Base-by-base conservation (phyloP, 2,797 vertebrate species). In the Silurus aristotelis region DNA sequence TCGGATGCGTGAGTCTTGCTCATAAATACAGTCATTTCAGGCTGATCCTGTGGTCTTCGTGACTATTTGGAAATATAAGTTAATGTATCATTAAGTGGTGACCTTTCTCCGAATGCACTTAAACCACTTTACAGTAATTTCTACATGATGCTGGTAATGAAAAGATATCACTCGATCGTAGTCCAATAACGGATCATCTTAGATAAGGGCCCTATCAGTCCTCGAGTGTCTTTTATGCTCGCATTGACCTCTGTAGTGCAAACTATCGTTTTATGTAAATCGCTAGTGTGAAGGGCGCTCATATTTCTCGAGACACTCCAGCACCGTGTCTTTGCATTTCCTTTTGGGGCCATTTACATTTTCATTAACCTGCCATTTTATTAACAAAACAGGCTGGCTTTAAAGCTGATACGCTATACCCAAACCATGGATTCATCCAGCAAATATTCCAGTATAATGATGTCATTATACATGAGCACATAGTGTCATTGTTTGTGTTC, bases 131-230 rank as follows among this genome's bases (percentile, higher is more conserved):
- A 56, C 70, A 38, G 9, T 60, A 52, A 20, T n/a, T 68, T 58
- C 0, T 60, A 80, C 19, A n/a, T 82, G 48, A 76, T 60, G 48
- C 25, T 12, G 38, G 12, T 64, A 73, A 85, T 82, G 55, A 82
- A 76, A 46, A 55, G 5, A 66, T 43, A 67, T 75, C 8, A 5
- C 60, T 81, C 55, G 5, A 13, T 68, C 72, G 3, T 73, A 61
- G 70, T 78, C 75, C 48, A 55, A 10, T 56, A 82, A 75, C 27
- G 27, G 27, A 66, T 83, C 72, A n/a, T 85, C 10, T 56, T 71
- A 13, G 5, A 22, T 67, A 5, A 52, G 43, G n/a, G 8, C 38
- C 17, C 52, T 48, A 19, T 82, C 31, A 61, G 60, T 31, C 55
- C 46, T 76, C 80, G 76, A 82, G 63, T 46, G 19, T 60, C 71